Percentiles rank a stretch among this genome's conserved stretches.
phyloP scores from a whole-genome alignment of 1,140 invertebrate species.

The Procambarus clarkii region DNA sequence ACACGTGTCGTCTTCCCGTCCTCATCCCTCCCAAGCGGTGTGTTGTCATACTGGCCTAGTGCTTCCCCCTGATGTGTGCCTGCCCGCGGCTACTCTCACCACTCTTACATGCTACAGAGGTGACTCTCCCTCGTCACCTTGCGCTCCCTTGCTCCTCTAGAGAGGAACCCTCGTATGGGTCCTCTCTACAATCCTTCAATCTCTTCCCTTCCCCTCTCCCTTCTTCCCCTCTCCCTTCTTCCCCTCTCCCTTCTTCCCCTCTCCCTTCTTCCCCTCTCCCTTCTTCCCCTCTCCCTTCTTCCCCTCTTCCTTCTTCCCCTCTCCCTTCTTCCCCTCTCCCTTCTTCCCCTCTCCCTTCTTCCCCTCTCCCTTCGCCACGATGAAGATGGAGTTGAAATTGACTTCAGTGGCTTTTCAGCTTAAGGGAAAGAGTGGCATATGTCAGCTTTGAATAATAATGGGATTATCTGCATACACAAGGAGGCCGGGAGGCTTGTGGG shows the following conservation, averaged over 20 bases:
- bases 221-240: neutral
- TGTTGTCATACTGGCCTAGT: too few species aligned
- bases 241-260: too few species aligned
- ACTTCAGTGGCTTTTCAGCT: neutral
- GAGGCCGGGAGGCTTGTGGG: neutral
- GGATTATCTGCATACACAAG: neutral
- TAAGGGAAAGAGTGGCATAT: neutral
- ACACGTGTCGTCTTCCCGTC: too few species aligned
- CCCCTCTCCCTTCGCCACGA: neutral
- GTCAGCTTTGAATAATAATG: constrained; percentile 3
- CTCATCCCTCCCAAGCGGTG: too few species aligned
- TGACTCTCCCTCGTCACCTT: neutral
- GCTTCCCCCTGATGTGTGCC: too few species aligned
- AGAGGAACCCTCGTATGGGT: too few species aligned
- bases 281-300: neutral
- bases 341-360: neutral
- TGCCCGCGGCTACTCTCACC: too few species aligned
- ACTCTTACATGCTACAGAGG: too few species aligned
- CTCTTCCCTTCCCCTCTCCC: neutral
- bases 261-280: too few species aligned
- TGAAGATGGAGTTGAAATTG: neutral
- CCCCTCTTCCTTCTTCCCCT: neutral
- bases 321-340: too few species aligned
- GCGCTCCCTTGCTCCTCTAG: too few species aligned
- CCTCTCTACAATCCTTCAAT: neutral